Conservation (phyloP, 2,888 invertebrate genomes). For the Rhorus exstirpatorius region DNA sequence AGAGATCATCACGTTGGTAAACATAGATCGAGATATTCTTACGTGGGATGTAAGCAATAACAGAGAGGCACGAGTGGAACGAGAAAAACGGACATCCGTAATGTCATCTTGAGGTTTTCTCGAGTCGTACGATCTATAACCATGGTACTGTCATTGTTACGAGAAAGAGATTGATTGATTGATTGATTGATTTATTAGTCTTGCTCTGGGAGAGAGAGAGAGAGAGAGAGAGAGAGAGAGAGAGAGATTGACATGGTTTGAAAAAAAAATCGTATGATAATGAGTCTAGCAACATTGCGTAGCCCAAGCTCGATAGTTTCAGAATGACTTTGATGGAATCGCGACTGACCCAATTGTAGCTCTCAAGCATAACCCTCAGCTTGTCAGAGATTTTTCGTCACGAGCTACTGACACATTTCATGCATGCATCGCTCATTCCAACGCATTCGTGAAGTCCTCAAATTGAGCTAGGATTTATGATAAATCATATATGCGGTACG, state of each 20-base stretch:
- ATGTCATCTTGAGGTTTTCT: conserved; percentile 22
- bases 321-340: conserved; percentile 53
- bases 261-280: conserved; percentile 49
- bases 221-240: conserved; percentile 31
- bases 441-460: conserved; percentile 14
- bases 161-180: too few relatives aligned
- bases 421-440: conserved; percentile 9
- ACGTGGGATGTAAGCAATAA: background rate
- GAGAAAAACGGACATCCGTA: background rate
- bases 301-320: background rate
- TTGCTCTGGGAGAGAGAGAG: too few relatives aligned
- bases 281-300: conserved; percentile 30
- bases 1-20: background rate
- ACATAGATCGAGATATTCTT: background rate
- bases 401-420: conserved; percentile 30
- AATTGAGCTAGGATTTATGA: conserved; percentile 53
- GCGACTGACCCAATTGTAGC: conserved; percentile 57
- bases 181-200: too few relatives aligned
- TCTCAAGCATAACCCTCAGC: conserved; percentile 10
- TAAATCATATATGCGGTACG: background rate
- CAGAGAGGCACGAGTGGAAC: background rate
- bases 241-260: too few relatives aligned
- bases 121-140: conserved; percentile 10
- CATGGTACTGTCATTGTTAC: too few relatives aligned
- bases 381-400: conserved; percentile 28